These are phyloP conservation scores for Ormyrus pomaceus DNA, from an alignment of 2,888 invertebrate species.

Conservation along the genomic window DNA sequence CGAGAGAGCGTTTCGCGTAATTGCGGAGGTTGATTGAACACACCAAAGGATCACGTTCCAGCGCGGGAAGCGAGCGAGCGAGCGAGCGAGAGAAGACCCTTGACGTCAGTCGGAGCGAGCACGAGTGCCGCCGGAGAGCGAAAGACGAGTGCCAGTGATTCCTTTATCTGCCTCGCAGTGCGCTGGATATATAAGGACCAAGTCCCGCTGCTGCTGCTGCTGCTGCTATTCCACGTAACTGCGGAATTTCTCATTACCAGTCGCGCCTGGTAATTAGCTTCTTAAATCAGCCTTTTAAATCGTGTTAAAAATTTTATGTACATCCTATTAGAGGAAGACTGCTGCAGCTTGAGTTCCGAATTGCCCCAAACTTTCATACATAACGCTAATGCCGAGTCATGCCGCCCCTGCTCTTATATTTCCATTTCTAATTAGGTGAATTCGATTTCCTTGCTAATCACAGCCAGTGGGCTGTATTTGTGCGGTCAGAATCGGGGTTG, in stretches of 20 bases:
- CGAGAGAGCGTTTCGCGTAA: constrained; percentile 37
- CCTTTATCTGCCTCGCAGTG: constrained; percentile 24
- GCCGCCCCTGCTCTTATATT: constrained; percentile 2
- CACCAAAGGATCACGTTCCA: constrained; percentile 45
- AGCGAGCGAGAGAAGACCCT: too few species aligned
- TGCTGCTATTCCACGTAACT: background rate
- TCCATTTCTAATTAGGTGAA: constrained; percentile 31
- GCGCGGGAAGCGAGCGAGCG: background rate
- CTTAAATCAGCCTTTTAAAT: background rate
- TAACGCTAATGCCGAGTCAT: constrained; percentile 9
- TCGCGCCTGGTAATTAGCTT: constrained; percentile 22
- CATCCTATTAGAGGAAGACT: constrained; percentile 14
- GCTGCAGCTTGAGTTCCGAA: background rate
- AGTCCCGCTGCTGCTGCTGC: too few species aligned
- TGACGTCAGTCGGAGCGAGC: background rate
- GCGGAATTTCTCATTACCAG: constrained; percentile 18
- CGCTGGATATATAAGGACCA: background rate
- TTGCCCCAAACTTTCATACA: constrained; percentile 14
- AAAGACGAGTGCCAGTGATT: constrained; percentile 26
- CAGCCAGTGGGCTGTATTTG: too few species aligned
- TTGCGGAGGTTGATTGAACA: constrained; percentile 52
- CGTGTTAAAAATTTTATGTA: constrained; percentile 37
- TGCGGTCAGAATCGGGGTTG: too few species aligned
- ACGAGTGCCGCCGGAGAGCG: background rate
- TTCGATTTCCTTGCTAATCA: constrained; percentile 32